A percentile compares a stretch with the other conserved stretches of the same genome.
Conservation (phyloP, 37 sponge, comb jelly and placozoan species). For the Geodia barretti region DNA sequence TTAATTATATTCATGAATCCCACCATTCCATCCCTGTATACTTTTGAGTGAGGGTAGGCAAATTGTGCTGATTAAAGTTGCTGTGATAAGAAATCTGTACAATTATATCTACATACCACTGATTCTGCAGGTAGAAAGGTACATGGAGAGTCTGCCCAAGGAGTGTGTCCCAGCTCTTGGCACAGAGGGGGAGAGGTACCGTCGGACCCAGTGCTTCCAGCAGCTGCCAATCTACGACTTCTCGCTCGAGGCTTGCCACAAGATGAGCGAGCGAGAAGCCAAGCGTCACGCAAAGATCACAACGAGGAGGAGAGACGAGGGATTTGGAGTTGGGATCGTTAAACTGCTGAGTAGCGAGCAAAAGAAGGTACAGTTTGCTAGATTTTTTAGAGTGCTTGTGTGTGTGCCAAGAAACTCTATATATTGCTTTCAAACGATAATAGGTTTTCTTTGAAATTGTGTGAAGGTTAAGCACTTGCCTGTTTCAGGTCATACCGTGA, state of each 20-base stretch:
- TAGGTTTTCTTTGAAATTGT: no score
- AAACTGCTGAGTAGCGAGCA: background rate
- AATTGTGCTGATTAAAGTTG: background rate
- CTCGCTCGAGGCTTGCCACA: slow-evolving; percentile 48
- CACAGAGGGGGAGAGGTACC: slow-evolving; percentile 20
- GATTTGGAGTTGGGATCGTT: slow-evolving; percentile 48
- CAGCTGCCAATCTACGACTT: slow-evolving; percentile 66
- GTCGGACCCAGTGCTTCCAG: slow-evolving; percentile 8
- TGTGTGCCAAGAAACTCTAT: no score
- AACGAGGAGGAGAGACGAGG: slow-evolving; percentile 33
- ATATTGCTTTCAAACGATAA: no score
- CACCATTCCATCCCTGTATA: no score
- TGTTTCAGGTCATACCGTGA: background rate
- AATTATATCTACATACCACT: background rate
- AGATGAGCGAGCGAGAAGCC: slow-evolving; percentile 60
- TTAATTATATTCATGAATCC: no score
- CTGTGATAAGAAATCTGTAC: background rate
- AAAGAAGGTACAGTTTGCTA: background rate
- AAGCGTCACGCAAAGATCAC: slow-evolving; percentile 56
- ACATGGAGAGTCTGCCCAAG: slow-evolving; percentile 56
- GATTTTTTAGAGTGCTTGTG: background rate
- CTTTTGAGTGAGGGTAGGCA: no score
- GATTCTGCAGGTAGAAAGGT: slow-evolving; percentile 42
- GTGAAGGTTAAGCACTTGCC: background rate
- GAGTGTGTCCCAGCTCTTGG: slow-evolving; percentile 41